These are phyloP conservation scores for Xenopus laevis DNA, from an alignment of 2,113 vertebrate genomes.

Conservation along the genomic window DNA sequence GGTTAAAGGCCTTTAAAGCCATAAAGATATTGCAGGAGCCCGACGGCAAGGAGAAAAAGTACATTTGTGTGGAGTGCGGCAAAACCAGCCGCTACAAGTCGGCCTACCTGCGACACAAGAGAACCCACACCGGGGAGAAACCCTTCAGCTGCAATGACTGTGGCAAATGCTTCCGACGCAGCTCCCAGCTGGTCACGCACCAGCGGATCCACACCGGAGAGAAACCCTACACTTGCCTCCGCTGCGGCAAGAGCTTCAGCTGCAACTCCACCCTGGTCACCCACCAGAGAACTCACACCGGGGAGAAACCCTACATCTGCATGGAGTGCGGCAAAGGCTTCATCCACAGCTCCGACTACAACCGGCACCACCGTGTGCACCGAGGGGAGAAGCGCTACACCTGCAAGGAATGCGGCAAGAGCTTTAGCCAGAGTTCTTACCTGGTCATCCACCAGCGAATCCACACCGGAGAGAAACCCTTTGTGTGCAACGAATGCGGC, in stretches of 20 bases:
- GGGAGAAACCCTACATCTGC: conserved; percentile 47
- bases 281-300: conserved; percentile 47
- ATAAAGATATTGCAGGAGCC: conserved; percentile 38
- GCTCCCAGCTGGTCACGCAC: conserved; percentile 46
- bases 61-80: conserved; percentile 39
- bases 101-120: conserved; percentile 39
- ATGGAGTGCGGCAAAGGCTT: conserved; percentile 47
- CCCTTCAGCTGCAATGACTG: conserved; percentile 46
- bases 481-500: conserved; percentile 39
- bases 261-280: conserved; percentile 46
- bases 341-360: conserved; percentile 46
- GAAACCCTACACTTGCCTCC: conserved; percentile 44
- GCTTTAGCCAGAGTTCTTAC: conserved; percentile 49
- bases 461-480: conserved; percentile 35
- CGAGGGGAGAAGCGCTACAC: conserved; percentile 47
- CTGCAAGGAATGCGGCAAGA: conserved; percentile 47
- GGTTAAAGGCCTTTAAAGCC: conserved; percentile 35
- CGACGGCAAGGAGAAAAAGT: conserved; percentile 34
- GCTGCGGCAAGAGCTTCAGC: conserved; percentile 47
- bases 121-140: conserved; percentile 45
- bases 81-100: conserved; percentile 39
- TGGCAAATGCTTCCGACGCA: conserved; percentile 40
- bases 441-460: conserved; percentile 45
- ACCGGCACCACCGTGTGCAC: conserved; percentile 48
- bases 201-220: conserved; percentile 39